phyloP scores from a whole-genome alignment of 2,113 vertebrate genomes.

The Tichodroma muraria region DNA sequence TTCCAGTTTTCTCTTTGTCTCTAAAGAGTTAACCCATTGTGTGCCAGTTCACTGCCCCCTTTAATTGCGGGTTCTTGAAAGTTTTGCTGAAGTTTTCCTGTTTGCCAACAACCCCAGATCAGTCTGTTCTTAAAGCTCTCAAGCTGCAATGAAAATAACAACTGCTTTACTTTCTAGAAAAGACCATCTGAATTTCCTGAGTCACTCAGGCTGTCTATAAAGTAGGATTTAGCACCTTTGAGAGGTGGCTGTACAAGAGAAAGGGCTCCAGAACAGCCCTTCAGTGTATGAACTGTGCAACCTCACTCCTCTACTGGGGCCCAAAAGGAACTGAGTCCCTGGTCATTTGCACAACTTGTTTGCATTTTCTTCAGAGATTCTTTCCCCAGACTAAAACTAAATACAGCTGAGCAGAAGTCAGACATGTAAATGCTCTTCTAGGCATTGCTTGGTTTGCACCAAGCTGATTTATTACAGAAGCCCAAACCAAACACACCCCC shows the following conservation, averaged over 20 bases:
- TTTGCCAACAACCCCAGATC: not conserved
- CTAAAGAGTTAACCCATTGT: not conserved
- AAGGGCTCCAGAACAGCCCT: not conserved
- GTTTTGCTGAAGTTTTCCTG: not conserved
- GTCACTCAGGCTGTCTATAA: not conserved
- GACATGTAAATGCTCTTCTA: not conserved
- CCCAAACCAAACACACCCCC: not conserved
- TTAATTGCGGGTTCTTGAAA: not conserved
- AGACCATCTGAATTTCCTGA: not conserved
- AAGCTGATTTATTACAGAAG: not conserved
- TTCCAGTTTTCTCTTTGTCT: constrained; percentile 13
- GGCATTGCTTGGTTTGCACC: not conserved
- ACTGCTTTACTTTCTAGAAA: not conserved
- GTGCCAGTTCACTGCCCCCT: not conserved
- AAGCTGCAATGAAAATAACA: not conserved
- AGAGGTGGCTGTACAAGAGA: not conserved
- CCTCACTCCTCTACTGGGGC: not conserved
- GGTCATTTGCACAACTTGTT: not conserved
- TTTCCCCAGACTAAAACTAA: not conserved
- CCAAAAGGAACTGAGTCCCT: not conserved
- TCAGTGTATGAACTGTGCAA: not conserved
- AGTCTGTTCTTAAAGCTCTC: not conserved
- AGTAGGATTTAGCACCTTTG: not conserved
- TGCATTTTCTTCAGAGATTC: not conserved
- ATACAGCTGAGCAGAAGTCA: not conserved